Percentiles rank a stretch among this genome's conserved stretches.
These are phyloP conservation scores for Corythucha ciliata DNA, from an alignment of 2,888 invertebrate species.

Conservation along the genomic window DNA sequence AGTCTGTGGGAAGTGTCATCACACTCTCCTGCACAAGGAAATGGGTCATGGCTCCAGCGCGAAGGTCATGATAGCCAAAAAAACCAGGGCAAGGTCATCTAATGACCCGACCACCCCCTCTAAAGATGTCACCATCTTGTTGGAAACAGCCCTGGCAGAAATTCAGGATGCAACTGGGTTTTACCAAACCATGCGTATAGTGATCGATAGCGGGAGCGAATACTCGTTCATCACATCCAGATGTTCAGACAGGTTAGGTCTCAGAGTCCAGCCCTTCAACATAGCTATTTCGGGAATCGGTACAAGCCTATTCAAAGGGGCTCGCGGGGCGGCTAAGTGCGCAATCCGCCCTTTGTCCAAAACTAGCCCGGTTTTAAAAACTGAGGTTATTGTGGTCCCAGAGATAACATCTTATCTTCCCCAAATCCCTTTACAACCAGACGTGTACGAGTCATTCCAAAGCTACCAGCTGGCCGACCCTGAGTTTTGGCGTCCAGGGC, in stretches of 20 bases:
- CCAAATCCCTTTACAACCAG: neutral
- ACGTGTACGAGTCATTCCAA: neutral
- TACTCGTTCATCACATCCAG: neutral
- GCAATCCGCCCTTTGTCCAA: neutral
- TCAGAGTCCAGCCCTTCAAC: no score
- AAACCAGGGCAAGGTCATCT: no score
- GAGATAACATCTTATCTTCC: neutral
- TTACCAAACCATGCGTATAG: no score
- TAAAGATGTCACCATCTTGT: no score
- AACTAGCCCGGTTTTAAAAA: neutral
- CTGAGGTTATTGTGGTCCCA: slow-evolving; percentile 8
- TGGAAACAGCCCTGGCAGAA: no score
- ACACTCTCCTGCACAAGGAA: no score
- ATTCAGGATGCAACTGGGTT: no score
- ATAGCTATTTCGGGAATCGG: slow-evolving; percentile 4
- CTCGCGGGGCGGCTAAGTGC: neutral
- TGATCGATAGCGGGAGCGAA: neutral
- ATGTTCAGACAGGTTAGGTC: no score
- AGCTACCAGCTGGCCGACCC: slow-evolving; percentile 8
- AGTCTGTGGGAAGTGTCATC: no score
- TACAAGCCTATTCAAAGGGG: neutral
- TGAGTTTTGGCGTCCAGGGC: slow-evolving; percentile 2
- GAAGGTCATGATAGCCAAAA: no score
- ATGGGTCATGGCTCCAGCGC: no score
- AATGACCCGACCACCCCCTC: no score